Evolutionary conservation across 2,113 vertebrate species (phyloP), one percentile per base, ranked within the genome.

Genomic region (Cyanocitta stelleri): DNA sequence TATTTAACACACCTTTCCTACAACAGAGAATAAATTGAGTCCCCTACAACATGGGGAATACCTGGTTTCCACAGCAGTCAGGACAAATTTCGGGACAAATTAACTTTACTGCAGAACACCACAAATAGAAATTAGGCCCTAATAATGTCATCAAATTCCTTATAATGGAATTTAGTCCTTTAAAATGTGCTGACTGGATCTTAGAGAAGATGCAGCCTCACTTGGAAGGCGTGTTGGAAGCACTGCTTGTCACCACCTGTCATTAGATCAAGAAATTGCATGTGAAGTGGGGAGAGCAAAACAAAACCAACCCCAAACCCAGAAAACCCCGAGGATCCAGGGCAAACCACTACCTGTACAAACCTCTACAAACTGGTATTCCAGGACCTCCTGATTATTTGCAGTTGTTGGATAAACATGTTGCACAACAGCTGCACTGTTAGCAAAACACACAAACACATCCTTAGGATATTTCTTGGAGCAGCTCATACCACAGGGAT

Each of bases 361-460:
- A 87, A 91, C 62, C 3, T 7, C 87, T 69, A 3, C 27, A 37
- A 64, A 75, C 30, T 89, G 23, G 0, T 16, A 2, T 30, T 49
- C 73, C 46, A 23, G 51, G 90, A 41, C 9, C 82, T 86, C 16
- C 84, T 49, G 72, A 33, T 92, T 72, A 59, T 89, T 67, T 89
- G 55, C 72, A 85, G 76, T 51, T 83, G 26, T 67, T 95, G 93
- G 80, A 68, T 61, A 61, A 95, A 81, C 76, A 64, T 6, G 1
- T 62, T 95, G 86, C 80, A 91, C 93, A 84, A 69, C 85, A 93
- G 87, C 81, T 66, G 35, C 68, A 3, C 76, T 64, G 83, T 90
- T 78, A 87, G 54, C 79, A 75, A 46, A 72, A 49, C 33, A 79
- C 75, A 12, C 52, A 35, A 61, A 63, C 92, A 71, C 62, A 11